Evolutionary conservation across 2,113 vertebrate genomes (phyloP).

Genomic region (Leucopsar rothschildi): DNA sequence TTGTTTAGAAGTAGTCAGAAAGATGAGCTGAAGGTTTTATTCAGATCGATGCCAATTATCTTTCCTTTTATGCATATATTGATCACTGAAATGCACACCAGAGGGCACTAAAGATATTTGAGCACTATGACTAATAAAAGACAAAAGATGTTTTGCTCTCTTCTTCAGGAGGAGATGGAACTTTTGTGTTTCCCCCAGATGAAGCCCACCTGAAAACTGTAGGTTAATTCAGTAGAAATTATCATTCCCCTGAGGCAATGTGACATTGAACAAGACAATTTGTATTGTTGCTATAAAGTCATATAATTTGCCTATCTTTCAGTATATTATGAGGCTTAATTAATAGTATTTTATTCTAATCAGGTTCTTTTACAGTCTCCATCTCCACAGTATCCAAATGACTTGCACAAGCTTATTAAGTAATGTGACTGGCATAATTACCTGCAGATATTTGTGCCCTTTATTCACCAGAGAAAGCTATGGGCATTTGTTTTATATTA

Average conservation of each 20-base stretch:
- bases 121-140: not conserved
- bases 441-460: not conserved
- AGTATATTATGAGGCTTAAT: conserved; percentile 17
- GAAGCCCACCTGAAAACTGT: not conserved
- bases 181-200: not conserved
- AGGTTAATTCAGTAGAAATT: not conserved
- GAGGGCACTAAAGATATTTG: conserved; percentile 54
- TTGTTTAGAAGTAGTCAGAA: not conserved
- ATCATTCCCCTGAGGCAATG: not conserved
- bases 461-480: not conserved
- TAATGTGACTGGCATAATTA: conserved; percentile 2
- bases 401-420: conserved; percentile 24
- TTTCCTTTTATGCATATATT: not conserved
- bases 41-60: not conserved
- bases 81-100: not conserved
- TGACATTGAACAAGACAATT: not conserved
- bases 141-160: not conserved
- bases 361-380: not conserved
- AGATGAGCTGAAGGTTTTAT: not conserved
- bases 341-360: conserved; percentile 30
- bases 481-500: not conserved
- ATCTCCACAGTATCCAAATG: not conserved
- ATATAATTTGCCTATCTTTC: not conserved
- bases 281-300: not conserved
- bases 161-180: not conserved